Conservation (phyloP, 2,888 invertebrate genomes). For the Enoplolaimus lenunculus region DNA sequence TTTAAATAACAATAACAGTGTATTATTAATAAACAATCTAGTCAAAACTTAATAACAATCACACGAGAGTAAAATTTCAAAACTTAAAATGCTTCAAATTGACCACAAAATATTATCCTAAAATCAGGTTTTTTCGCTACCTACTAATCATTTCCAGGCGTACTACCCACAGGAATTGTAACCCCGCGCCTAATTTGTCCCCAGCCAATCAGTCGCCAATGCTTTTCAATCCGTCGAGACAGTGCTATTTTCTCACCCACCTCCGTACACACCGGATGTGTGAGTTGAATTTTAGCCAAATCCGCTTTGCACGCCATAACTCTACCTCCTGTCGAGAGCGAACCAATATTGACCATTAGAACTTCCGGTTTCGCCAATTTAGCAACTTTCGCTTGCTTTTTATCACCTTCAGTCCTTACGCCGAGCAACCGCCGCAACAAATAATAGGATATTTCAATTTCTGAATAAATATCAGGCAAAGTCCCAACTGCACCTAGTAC, state of each 20-base stretch:
- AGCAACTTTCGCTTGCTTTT: constrained; percentile 93
- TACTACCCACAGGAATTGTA: constrained; percentile 65
- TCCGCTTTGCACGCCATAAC: constrained; percentile 86
- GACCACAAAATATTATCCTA: too few species aligned
- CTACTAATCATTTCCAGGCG: constrained; percentile 12
- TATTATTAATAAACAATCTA: too few species aligned
- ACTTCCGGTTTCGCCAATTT: constrained; percentile 78
- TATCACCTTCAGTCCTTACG: constrained; percentile 94
- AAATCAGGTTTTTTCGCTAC: neutral
- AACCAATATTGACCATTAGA: constrained; percentile 92
- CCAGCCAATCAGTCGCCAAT: constrained; percentile 99
- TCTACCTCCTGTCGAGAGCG: constrained; percentile 88
- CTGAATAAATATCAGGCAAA: constrained; percentile 88
- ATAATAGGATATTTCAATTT: constrained; percentile 94
- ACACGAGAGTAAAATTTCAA: too few species aligned
- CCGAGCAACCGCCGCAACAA: constrained; percentile 83
- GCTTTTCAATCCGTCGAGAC: constrained; percentile 92
- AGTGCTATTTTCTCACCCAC: constrained; percentile 97
- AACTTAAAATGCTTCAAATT: too few species aligned
- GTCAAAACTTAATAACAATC: too few species aligned
- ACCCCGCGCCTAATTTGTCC: constrained; percentile 94
- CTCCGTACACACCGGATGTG: constrained; percentile 96
- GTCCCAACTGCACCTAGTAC: constrained; percentile 90
- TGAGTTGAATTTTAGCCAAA: constrained; percentile 87
- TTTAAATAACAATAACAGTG: too few species aligned